phyloP scores from a whole-genome alignment of 2,888 invertebrate species.

The Mesorhabditis spiculigera region DNA sequence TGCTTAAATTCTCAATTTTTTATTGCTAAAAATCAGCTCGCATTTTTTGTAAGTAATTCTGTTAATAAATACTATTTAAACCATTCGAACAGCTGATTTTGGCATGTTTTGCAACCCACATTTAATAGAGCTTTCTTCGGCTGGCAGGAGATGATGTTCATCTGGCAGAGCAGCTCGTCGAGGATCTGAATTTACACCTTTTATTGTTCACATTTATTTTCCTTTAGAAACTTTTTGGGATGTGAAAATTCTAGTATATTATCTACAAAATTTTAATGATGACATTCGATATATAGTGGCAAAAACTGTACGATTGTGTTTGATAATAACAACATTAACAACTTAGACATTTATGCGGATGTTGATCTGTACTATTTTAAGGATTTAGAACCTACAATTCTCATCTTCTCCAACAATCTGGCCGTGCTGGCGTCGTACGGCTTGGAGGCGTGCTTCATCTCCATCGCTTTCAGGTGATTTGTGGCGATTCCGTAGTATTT shows the following conservation, averaged over 20 bases:
- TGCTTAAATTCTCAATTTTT: too few relatives aligned
- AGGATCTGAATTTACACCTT: background rate
- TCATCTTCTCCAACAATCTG: background rate
- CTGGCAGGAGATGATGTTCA: constrained; percentile 5
- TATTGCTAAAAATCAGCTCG: too few relatives aligned
- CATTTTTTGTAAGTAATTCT: too few relatives aligned
- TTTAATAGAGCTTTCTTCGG: background rate
- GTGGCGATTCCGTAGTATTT: constrained; percentile 4
- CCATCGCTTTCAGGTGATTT: background rate
- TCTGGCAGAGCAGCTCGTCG: background rate
- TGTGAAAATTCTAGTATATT: too few relatives aligned
- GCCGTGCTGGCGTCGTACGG: background rate
- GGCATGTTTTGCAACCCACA: background rate
- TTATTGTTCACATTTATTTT: too few relatives aligned
- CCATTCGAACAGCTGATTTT: background rate
- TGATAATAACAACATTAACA: too few relatives aligned
- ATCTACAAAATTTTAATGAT: too few relatives aligned
- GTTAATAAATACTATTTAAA: too few relatives aligned
- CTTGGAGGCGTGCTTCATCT: background rate
- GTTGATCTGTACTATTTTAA: background rate
- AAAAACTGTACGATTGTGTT: too few relatives aligned
- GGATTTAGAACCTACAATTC: background rate
- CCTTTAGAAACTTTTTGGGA: too few relatives aligned
- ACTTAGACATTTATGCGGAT: too few relatives aligned
- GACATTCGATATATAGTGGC: too few relatives aligned